Percentiles rank a stretch among this genome's conserved stretches.
Conservation (phyloP, 2,888 invertebrate species). For the Chrysomela aeneicollis region DNA sequence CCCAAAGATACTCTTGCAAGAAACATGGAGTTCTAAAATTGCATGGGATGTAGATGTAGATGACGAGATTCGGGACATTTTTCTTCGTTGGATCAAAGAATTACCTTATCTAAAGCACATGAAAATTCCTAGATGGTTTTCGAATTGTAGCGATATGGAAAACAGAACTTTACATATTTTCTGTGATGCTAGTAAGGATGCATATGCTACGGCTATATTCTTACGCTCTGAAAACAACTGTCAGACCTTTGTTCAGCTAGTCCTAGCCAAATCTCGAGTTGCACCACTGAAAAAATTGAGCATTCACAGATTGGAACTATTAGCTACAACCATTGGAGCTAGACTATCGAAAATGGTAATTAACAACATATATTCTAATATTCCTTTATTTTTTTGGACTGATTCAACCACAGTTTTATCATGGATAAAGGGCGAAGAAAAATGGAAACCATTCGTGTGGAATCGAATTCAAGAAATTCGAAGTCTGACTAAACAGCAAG, state of each 20-base stretch:
- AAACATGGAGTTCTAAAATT: conserved; percentile 17
- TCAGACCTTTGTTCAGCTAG: neutral
- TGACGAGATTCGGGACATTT: neutral
- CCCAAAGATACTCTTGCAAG: conserved; percentile 32
- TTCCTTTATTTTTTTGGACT: conserved; percentile 10
- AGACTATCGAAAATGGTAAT: neutral
- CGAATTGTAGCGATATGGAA: neutral
- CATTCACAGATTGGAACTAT: neutral
- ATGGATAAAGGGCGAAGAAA: conserved; percentile 10
- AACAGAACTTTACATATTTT: neutral
- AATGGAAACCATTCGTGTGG: conserved; percentile 18
- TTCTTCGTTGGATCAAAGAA: conserved; percentile 7
- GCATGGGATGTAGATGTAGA: conserved; percentile 9
- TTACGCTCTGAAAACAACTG: neutral
- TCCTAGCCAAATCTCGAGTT: conserved; percentile 7
- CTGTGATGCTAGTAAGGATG: conserved; percentile 5
- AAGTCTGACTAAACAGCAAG: neutral
- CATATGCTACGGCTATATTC: neutral
- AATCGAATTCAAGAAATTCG: conserved; percentile 16
- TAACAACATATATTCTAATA: neutral
- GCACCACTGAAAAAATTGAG: neutral
- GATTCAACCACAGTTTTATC: conserved; percentile 15
- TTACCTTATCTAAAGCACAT: neutral
- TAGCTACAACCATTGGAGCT: neutral
- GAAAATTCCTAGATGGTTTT: conserved; percentile 13